Evolutionary conservation across 2,113 vertebrate species (phyloP).

Genomic region (Callaeas wilsoni): DNA sequence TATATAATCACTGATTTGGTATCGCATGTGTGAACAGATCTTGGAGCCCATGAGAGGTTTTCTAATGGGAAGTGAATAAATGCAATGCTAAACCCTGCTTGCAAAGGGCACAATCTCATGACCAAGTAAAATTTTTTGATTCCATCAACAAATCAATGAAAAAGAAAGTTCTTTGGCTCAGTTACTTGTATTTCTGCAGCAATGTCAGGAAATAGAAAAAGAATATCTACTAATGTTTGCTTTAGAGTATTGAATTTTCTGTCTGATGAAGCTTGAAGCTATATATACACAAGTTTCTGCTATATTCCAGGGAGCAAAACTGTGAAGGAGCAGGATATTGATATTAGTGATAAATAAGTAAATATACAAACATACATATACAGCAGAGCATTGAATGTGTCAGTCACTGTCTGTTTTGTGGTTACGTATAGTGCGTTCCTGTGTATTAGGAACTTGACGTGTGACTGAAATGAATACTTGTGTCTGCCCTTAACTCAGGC

Average conservation of each 20-base stretch:
- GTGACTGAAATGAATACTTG: not conserved
- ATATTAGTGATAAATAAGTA: not conserved
- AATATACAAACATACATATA: not conserved
- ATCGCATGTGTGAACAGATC: fast-evolving
- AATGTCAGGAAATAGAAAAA: not conserved
- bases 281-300: not conserved
- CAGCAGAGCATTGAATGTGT: not conserved
- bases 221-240: not conserved
- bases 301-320: not conserved
- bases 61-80: not conserved
- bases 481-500: not conserved
- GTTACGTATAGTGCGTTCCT: fast-evolving
- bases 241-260: not conserved
- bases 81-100: not conserved
- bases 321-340: not conserved
- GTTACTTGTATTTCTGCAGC: not conserved
- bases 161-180: not conserved
- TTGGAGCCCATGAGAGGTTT: not conserved
- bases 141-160: not conserved
- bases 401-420: not conserved
- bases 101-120: not conserved
- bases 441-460: not conserved
- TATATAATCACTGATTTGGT: not conserved
- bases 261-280: not conserved
- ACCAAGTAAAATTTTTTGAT: not conserved